phyloP scores from a whole-genome alignment of 2,888 invertebrate species.

The Endomychus coccineus region DNA sequence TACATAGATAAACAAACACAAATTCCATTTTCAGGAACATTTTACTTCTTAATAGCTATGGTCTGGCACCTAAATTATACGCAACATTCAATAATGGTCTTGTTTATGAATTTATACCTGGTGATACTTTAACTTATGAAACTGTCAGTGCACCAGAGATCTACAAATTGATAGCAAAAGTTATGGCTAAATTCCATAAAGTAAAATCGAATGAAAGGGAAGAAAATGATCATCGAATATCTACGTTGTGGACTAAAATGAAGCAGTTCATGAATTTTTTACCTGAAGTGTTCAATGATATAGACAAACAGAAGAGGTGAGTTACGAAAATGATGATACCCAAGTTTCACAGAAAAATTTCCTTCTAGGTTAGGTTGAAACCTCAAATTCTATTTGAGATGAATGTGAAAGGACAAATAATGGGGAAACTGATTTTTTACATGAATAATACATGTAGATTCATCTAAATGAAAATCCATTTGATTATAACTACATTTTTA shows the following conservation, averaged over 20 bases:
- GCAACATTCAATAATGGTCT: conserved; percentile 91
- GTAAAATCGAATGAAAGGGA: conserved; percentile 40
- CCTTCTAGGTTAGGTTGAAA: no score
- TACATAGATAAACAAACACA: no score
- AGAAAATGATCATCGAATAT: conserved; percentile 44
- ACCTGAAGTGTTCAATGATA: conserved; percentile 62
- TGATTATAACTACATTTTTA: no score
- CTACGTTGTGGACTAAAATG: conserved; percentile 71
- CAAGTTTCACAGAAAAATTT: not conserved
- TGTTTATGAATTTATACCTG: conserved; percentile 81
- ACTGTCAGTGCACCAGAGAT: conserved; percentile 58
- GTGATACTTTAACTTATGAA: conserved; percentile 63
- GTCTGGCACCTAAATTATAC: conserved; percentile 79
- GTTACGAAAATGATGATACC: not conserved
- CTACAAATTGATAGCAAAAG: conserved; percentile 67
- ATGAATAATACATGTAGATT: no score
- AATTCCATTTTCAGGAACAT: conserved; percentile 47
- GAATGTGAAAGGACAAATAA: no score
- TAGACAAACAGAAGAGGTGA: conserved; percentile 23
- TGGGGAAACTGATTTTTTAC: no score
- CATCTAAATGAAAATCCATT: no score
- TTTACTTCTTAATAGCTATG: conserved; percentile 58
- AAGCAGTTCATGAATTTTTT: conserved; percentile 66
- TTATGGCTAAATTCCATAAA: conserved; percentile 80
- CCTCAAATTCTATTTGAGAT: no score